Conservation (phyloP, 1,140 invertebrate genomes). For the Caenorhabditis remanei region DNA sequence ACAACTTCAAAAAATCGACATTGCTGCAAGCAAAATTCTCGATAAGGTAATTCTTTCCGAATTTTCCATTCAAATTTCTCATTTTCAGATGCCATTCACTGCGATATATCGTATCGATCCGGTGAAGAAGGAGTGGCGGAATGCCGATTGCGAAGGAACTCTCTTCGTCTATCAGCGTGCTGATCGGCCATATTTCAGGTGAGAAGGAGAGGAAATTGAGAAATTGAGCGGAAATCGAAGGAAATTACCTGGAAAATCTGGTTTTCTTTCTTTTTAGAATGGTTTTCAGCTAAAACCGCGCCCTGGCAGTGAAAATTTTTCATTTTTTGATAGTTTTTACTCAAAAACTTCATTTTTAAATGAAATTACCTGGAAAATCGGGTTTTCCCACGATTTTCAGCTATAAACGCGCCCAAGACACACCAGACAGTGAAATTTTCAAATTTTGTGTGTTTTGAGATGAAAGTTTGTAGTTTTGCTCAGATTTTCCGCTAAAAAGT, state of each 20-base stretch:
- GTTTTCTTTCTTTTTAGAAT: neutral
- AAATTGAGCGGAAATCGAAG: neutral
- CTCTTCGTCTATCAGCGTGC: slow-evolving; percentile 42
- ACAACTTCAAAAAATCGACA: slow-evolving; percentile 51
- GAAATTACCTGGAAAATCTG: too few relatives aligned
- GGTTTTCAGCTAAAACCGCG: neutral
- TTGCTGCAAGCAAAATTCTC: slow-evolving; percentile 28
- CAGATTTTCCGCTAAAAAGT: neutral
- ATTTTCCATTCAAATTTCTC: neutral
- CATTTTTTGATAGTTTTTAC: too few relatives aligned
- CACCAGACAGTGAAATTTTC: too few relatives aligned
- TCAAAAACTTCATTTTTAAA: too few relatives aligned
- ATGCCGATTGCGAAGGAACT: slow-evolving; percentile 38
- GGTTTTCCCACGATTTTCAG: too few relatives aligned
- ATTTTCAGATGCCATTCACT: slow-evolving; percentile 13
- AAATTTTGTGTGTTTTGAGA: too few relatives aligned
- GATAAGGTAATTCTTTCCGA: neutral
- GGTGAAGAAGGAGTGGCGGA: slow-evolving; percentile 46
- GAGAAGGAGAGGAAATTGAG: neutral
- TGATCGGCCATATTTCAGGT: slow-evolving; percentile 55
- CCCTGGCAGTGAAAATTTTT: too few relatives aligned
- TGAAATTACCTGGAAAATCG: too few relatives aligned
- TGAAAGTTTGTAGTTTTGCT: too few relatives aligned
- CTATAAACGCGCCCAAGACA: too few relatives aligned
- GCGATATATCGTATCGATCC: slow-evolving; percentile 52